Conservation (phyloP, 2,888 invertebrate genomes). For the Branchipolynoe longqiensis region DNA sequence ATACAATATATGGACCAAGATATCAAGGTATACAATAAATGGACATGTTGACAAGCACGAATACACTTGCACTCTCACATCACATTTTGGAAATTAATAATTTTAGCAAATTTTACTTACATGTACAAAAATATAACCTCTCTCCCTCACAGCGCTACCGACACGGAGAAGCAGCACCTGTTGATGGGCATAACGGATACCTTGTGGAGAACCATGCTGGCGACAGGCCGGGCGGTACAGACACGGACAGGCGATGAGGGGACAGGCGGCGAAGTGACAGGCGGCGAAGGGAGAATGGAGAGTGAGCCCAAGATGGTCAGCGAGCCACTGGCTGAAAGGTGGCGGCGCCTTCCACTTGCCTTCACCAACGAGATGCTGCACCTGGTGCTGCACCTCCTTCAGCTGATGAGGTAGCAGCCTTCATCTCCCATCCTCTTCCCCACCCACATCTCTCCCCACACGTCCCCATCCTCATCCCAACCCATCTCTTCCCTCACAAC, state of each 20-base stretch:
- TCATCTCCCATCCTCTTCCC: no score
- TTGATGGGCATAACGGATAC: slow-evolving; percentile 22
- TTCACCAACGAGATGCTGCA: slow-evolving; percentile 59
- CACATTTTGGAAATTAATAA: no score
- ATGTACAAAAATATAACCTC: no score
- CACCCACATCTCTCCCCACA: no score
- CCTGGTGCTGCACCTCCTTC: slow-evolving; percentile 24
- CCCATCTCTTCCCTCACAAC: no score
- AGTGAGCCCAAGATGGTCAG: neutral
- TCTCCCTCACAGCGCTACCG: neutral
- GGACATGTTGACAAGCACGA: no score
- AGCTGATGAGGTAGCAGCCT: slow-evolving; percentile 25
- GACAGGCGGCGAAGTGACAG: neutral
- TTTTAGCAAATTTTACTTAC: no score
- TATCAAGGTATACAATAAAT: no score
- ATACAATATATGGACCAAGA: no score
- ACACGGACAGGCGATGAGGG: neutral
- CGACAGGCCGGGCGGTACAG: neutral
- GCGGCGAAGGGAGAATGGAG: neutral
- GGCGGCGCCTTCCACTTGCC: slow-evolving; percentile 22
- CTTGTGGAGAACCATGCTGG: slow-evolving; percentile 57
- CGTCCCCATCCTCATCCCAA: no score
- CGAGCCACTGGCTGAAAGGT: no score
- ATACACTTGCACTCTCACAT: no score
- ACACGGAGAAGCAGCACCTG: neutral